Percentiles rank a stretch among this genome's conserved stretches.
Conservation (phyloP, 1,140 invertebrate species). For the Brachionus paranguensis region DNA sequence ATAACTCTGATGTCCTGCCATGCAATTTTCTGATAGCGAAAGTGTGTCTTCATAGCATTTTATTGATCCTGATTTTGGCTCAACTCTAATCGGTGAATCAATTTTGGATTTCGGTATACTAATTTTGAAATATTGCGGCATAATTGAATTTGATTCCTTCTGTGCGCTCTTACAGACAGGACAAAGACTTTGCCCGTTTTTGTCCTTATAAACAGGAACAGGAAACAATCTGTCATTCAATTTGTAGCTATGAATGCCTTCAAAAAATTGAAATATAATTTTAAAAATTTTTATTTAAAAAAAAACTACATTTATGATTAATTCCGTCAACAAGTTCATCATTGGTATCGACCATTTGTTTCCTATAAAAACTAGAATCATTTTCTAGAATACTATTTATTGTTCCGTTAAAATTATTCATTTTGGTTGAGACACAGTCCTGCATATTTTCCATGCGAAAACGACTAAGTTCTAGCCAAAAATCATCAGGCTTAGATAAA, state of each 20-base stretch:
- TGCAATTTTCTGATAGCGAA: background rate
- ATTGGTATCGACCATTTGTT: background rate
- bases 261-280: background rate
- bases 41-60: background rate
- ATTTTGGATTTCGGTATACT: slow-evolving; percentile 36
- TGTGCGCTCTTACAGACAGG: slow-evolving; percentile 27
- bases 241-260: slow-evolving; percentile 30
- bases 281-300: background rate
- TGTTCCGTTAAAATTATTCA: background rate
- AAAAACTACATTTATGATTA: slow-evolving; percentile 18
- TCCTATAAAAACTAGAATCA: background rate
- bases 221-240: slow-evolving; percentile 32
- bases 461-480: slow-evolving; percentile 4
- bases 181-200: slow-evolving; percentile 27
- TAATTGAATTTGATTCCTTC: background rate
- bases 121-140: slow-evolving; percentile 24
- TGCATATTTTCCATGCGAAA: background rate
- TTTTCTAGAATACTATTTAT: background rate
- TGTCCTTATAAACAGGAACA: slow-evolving; percentile 14
- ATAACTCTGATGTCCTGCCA: background rate
- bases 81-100: background rate
- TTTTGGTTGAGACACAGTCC: slow-evolving; percentile 30
- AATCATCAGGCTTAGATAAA: slow-evolving; percentile 25
- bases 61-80: background rate
- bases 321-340: background rate